These are phyloP conservation scores for Caradrina clavipalpis DNA, from an alignment of 2,888 invertebrate species.

Conservation along the genomic window DNA sequence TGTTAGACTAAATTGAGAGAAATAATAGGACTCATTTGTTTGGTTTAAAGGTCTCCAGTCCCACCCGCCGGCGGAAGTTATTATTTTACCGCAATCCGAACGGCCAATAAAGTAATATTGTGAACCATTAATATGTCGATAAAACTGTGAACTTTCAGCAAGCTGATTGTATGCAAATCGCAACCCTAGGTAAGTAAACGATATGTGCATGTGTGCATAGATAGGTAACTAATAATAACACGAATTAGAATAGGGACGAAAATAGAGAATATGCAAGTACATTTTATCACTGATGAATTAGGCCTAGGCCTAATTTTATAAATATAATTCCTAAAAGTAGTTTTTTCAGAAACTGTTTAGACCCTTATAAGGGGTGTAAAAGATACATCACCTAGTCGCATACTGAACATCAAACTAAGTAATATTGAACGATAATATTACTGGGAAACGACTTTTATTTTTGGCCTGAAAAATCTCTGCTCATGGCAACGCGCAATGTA, in stretches of 20 bases:
- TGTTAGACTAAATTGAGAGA: slow-evolving; percentile 90
- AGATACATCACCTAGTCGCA: no score
- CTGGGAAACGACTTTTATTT: no score
- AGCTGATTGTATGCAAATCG: neutral
- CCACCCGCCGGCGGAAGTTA: slow-evolving; percentile 75
- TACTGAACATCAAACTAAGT: no score
- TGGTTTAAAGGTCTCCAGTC: slow-evolving; percentile 85
- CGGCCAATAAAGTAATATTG: slow-evolving; percentile 52
- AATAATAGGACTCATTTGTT: slow-evolving; percentile 90
- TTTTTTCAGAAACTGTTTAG: neutral
- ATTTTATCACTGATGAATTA: no score
- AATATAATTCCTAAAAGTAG: no score
- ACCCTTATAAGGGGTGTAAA: neutral
- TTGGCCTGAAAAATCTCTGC: no score
- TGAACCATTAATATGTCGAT: slow-evolving; percentile 10
- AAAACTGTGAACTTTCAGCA: neutral
- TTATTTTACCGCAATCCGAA: slow-evolving; percentile 79
- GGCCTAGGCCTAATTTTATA: no score
- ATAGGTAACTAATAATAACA: neutral
- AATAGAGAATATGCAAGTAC: no score
- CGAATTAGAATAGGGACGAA: neutral
- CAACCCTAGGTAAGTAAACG: neutral
- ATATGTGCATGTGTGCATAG: neutral
- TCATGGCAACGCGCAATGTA: no score
- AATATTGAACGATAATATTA: no score